Evolutionary conservation across 1,140 invertebrate genomes (phyloP), one percentile per base, ranked within the genome.

Genomic region (Bombus cullumanus): DNA sequence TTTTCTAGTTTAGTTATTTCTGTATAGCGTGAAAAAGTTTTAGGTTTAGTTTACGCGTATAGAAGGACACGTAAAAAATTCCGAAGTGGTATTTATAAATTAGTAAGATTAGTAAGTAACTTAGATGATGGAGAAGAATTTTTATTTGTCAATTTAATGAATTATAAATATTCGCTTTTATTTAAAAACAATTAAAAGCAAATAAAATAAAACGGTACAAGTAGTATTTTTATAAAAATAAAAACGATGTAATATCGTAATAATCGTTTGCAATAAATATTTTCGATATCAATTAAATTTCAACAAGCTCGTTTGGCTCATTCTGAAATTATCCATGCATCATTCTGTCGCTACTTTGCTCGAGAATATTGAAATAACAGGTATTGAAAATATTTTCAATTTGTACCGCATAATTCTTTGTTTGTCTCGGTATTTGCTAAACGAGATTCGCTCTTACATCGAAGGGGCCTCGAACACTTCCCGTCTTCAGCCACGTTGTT

Each of bases 401-500:
- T 79, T 79, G 8, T 43, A 31, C n/a, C 39, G 59, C 22, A 66
- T 66, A 79, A 79, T 79, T 68, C 43, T 47, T 31, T 34, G 77
- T 66, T 79, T 79, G 62, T 66, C 71, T 64, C 13, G 28, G 43
- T 66, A 66, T 76, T 83, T 76, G 57, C 62, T 10, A 83, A 78
- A 59, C n/a, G 47, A 83, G 75, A 68, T 59, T 31, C 74, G 39
- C 64, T n/a, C 47, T 59, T 69, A 39, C n/a, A 69, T 77, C 28
- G 62, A 34, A 15, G 31, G 34, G 31, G 39, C 25, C 69, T 57
- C 47, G 43, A 81, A 83, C 62, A 77, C 31, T 86, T 59, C 8
- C 62, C n/a, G 62, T n/a, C 37, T 76, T 83, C 71, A 73, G 80
- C 75, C 69, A 75, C 59, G 72, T 90, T 75, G 89, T 90, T 90